phyloP scores from a whole-genome alignment of 2,797 vertebrate species.

The Sciurus vulgaris region DNA sequence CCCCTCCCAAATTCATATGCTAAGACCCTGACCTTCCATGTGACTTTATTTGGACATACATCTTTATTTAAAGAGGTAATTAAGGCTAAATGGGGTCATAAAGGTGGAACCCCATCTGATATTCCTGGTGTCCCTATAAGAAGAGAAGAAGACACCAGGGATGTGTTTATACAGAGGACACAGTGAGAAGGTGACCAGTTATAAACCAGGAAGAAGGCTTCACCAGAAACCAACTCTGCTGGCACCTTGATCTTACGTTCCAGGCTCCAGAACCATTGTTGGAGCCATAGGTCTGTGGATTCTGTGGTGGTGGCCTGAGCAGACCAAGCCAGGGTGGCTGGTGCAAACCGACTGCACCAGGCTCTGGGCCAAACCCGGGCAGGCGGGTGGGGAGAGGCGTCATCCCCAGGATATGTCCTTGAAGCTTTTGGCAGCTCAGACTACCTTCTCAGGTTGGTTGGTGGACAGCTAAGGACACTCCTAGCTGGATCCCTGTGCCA shows the following conservation, averaged over 20 bases:
- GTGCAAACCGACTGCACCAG: no score
- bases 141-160: neutral
- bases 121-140: neutral
- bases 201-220: neutral
- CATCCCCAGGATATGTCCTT: neutral
- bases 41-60: neutral
- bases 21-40: no score
- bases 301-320: neutral
- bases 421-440: neutral
- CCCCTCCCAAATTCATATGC: no score
- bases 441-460: neutral
- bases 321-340: neutral
- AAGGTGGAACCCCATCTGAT: neutral
- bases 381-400: neutral
- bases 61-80: neutral
- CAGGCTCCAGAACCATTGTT: neutral
- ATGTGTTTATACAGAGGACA: neutral
- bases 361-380: no score
- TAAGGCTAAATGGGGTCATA: neutral
- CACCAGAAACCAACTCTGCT: neutral
- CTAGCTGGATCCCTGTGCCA: neutral
- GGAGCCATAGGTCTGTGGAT: neutral
- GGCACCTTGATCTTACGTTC: neutral
- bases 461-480: neutral
- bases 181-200: neutral